A percentile compares a stretch with the other conserved stretches of the same genome.
Conservation (phyloP, 2,113 vertebrate species). For the Ploceus nigricollis region DNA sequence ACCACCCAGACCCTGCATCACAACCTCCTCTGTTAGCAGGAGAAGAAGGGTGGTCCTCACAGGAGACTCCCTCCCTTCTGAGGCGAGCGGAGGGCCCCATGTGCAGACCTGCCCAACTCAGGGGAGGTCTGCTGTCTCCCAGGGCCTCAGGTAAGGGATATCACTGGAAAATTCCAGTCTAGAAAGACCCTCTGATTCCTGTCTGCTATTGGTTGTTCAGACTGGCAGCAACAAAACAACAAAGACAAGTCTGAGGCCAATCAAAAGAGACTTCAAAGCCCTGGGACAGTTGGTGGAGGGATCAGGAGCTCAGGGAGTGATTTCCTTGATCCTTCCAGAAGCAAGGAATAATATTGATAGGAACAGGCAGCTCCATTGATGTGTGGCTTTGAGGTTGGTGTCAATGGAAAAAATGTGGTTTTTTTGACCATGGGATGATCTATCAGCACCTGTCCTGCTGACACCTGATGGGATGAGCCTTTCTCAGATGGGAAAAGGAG, state of each 20-base stretch:
- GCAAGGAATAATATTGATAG: background rate
- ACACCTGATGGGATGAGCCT: background rate
- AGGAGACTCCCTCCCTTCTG: background rate
- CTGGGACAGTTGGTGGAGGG: background rate
- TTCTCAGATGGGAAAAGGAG: too few relatives aligned
- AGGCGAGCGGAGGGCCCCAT: too few relatives aligned
- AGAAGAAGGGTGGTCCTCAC: background rate
- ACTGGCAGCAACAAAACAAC: background rate
- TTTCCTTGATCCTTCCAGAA: background rate
- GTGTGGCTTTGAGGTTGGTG: fast-evolving
- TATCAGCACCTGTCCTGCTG: background rate
- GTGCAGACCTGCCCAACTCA: background rate
- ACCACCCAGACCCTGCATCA: background rate
- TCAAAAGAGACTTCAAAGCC: background rate
- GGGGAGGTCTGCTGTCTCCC: background rate
- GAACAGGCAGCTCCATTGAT: background rate
- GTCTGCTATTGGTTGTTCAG: background rate
- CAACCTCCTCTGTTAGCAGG: background rate
- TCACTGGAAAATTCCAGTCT: background rate
- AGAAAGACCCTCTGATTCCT: background rate
- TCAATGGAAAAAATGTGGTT: fast-evolving
- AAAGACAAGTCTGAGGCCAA: fast-evolving
- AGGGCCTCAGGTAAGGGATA: background rate
- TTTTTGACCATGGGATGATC: background rate
- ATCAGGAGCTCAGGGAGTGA: background rate